Base-by-base conservation (phyloP, 2,797 vertebrate genomes). In the Cyclopterus lumpus region DNA sequence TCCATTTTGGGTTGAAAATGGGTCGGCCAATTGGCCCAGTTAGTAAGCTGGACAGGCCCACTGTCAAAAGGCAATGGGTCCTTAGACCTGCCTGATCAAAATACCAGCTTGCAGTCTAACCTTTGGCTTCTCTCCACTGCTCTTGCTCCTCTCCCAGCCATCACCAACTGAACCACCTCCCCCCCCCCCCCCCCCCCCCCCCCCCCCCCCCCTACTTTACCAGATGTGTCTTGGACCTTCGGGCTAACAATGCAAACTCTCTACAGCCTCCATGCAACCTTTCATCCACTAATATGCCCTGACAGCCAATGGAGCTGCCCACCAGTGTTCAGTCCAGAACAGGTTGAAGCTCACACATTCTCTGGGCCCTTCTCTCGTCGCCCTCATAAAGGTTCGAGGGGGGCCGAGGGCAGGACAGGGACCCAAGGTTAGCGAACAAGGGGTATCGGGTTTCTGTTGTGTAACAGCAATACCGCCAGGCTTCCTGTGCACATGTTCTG, bases 401-500 rank as follows among this genome's bases (percentile, higher is more conserved):
- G 85, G 87, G 67, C 80, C 67, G 82, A 82, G 87, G 88, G 89
- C 89, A 90, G 82, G 85, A 88, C 82, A 88, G 76, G 86, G 88
- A 91, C 86, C 90, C 89, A 92, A 92, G 89, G 91, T 93, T 92
- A 91, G 91, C 55, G 89, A 91, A 90, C 90, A 90, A 90, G 89
- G 82, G 77, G n/a, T 91, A 94, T 95, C 90, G 81, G 78, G 88
- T 95, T 93, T 93, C 92, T 93, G 90, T 93, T 93, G 88, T 93
- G 92, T 93, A 91, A 94, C 85, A 79, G 86, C 85, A 92, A 91
- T 88, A 91, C 92, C 86, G 86, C 83, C 86, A 89, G 42, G 88
- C 88, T 93, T 93, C 91, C 89, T 93, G 89, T 90, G 91, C 91
- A 94, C 91, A 92, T 92, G 93, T 93, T 91, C 83, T 83, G 82